Conservation (phyloP, 2,888 invertebrate species). For the Chaitophorus viminalis region DNA sequence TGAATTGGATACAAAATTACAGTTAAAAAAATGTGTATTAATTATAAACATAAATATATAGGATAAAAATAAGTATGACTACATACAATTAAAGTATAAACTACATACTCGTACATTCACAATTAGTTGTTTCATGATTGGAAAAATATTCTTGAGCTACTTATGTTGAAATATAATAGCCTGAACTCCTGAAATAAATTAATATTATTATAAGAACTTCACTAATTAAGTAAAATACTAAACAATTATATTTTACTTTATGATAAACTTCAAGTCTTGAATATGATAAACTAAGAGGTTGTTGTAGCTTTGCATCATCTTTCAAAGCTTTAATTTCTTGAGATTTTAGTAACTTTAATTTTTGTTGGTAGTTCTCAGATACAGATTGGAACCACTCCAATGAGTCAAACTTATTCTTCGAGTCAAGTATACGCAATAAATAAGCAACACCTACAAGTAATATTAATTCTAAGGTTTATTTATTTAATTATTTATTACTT, state of each 20-base stretch:
- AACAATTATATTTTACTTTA: conserved; percentile 68
- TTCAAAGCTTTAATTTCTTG: conserved; percentile 66
- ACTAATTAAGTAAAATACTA: conserved; percentile 10
- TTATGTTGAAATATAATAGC: conserved; percentile 88
- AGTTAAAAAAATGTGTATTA: not conserved
- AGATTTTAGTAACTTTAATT: conserved; percentile 71
- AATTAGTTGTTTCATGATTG: conserved; percentile 67
- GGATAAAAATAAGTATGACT: too few relatives aligned
- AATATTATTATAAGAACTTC: not conserved
- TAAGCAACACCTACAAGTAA: conserved; percentile 78
- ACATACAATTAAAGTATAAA: too few relatives aligned
- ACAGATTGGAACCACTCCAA: conserved; percentile 96
- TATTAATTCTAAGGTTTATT: not conserved
- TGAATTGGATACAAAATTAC: not conserved
- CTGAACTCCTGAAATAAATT: conserved; percentile 76
- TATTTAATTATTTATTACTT: not conserved
- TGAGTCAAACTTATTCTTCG: conserved; percentile 86
- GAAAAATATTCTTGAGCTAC: conserved; percentile 95
- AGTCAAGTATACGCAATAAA: conserved; percentile 88
- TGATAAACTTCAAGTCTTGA: conserved; percentile 82
- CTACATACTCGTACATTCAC: too few relatives aligned
- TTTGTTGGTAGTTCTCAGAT: conserved; percentile 76
- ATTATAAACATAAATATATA: not conserved
- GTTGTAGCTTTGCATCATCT: conserved; percentile 89
- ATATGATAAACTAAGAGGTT: conserved; percentile 88